These are phyloP conservation scores for Oscheius sp. DNA, from an alignment of 2,888 invertebrate genomes.

Conservation along the genomic window DNA sequence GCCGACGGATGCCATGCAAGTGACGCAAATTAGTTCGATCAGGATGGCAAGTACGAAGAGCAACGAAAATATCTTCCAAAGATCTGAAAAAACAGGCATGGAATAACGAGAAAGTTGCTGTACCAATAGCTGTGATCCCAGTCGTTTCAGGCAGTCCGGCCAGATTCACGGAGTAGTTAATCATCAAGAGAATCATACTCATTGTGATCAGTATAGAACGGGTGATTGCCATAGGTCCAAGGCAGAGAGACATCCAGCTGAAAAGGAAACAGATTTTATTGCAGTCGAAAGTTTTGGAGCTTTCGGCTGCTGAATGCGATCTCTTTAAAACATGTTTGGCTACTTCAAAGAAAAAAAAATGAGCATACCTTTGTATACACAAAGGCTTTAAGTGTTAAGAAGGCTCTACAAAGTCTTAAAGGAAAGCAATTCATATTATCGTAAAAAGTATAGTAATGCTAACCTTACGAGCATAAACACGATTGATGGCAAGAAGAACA, in stretches of 20 bases:
- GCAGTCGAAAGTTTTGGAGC: not conserved
- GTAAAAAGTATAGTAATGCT: not conserved
- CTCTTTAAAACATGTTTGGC: not conserved
- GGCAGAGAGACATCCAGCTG: conserved; percentile 59
- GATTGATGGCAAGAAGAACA: conserved; percentile 48
- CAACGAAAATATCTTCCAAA: conserved; percentile 60
- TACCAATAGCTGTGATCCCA: conserved; percentile 44
- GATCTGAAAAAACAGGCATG: conserved; percentile 39
- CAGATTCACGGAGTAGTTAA: conserved; percentile 43
- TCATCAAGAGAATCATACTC: conserved; percentile 50
- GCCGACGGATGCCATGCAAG: conserved; percentile 57
- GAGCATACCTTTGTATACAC: no score
- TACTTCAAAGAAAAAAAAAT: no score
- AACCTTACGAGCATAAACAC: conserved; percentile 57
- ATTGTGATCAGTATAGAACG: conserved; percentile 54
- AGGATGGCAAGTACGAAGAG: conserved; percentile 53
- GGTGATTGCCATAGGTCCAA: conserved; percentile 68
- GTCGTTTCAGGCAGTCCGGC: conserved; percentile 39
- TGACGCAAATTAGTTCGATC: conserved; percentile 56
- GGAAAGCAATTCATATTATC: no score
- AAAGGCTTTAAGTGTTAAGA: no score
- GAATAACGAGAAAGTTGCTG: not conserved
- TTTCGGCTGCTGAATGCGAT: not conserved
- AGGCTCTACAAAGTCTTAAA: no score
- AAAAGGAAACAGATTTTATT: conserved; percentile 20